A percentile compares a stretch with the other conserved stretches of the same genome.
Conservation (phyloP, 2,888 invertebrate species). For the Macaria notata region DNA sequence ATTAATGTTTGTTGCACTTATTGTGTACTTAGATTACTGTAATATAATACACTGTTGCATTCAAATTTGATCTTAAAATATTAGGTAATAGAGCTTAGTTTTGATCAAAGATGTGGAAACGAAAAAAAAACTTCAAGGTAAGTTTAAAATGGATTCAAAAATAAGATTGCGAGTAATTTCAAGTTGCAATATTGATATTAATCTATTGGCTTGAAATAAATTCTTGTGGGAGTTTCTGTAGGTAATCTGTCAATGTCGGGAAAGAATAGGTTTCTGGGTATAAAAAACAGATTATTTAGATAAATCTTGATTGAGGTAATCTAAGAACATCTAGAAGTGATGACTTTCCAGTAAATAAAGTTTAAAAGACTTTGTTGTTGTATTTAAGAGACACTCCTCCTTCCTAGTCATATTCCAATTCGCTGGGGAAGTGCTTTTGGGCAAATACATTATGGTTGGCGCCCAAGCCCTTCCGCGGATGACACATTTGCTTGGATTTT, state of each 20-base stretch:
- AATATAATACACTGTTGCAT: slow-evolving; percentile 14
- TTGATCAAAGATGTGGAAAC: slow-evolving; percentile 41
- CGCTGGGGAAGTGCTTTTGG: too few species aligned
- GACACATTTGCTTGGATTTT: too few species aligned
- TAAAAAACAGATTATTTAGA: slow-evolving; percentile 13
- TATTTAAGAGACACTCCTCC: too few species aligned
- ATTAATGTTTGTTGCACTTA: slow-evolving; percentile 72
- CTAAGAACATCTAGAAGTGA: too few species aligned
- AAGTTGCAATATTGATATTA: slow-evolving; percentile 46
- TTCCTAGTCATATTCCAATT: too few species aligned
- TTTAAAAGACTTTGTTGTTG: too few species aligned
- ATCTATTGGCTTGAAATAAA: slow-evolving; percentile 13
- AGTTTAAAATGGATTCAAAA: slow-evolving; percentile 62
- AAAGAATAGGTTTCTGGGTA: slow-evolving; percentile 5
- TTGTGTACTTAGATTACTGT: slow-evolving; percentile 52
- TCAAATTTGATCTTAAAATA: slow-evolving; percentile 35
- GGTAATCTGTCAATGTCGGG: slow-evolving; percentile 33
- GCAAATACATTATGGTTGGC: too few species aligned
- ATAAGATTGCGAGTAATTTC: slow-evolving; percentile 52
- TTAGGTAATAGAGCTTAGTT: slow-evolving; percentile 30
- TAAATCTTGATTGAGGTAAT: slow-evolving; percentile 3
- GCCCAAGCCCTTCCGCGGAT: too few species aligned
- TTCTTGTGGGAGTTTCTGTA: slow-evolving; percentile 10
- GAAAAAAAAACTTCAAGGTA: slow-evolving; percentile 29
- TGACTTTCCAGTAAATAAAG: too few species aligned